phyloP scores from a whole-genome alignment of 2,888 invertebrate species.

The Heterodera filipjevi region DNA sequence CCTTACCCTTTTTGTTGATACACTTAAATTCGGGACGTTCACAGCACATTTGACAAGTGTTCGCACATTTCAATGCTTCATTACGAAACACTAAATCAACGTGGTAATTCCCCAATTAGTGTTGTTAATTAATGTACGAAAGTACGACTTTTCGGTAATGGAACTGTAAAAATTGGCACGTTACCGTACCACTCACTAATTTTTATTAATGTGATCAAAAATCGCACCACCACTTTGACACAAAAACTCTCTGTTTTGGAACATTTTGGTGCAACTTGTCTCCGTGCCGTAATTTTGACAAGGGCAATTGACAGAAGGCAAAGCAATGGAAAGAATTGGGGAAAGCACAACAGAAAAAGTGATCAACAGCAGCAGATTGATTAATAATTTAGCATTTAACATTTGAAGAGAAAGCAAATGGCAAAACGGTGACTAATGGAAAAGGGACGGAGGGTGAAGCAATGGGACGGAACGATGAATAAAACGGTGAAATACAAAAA shows the following conservation, averaged over 20 bases:
- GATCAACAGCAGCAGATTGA: not conserved
- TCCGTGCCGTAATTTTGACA: not conserved
- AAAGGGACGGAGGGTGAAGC: not conserved
- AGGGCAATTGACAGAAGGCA: not conserved
- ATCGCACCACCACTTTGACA: not conserved
- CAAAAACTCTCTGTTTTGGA: not conserved
- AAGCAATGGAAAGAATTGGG: not conserved
- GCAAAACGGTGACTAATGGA: not conserved
- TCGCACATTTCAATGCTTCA: not conserved
- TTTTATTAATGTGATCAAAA: not conserved
- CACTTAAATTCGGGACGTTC: not conserved
- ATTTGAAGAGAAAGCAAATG: not conserved
- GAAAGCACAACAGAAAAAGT: not conserved
- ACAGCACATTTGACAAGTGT: not conserved
- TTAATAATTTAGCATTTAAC: not conserved
- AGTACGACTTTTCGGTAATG: too few relatives aligned
- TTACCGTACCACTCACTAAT: too few relatives aligned
- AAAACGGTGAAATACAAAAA: not conserved
- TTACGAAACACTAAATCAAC: not conserved
- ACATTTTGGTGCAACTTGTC: not conserved
- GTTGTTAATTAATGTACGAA: too few relatives aligned
- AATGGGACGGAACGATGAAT: not conserved
- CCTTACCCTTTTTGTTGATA: not conserved
- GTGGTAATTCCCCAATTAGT: too few relatives aligned
- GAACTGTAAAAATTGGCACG: too few relatives aligned